Conservation (phyloP, 1,140 invertebrate species). For the Pseudomyrmex sp. region DNA sequence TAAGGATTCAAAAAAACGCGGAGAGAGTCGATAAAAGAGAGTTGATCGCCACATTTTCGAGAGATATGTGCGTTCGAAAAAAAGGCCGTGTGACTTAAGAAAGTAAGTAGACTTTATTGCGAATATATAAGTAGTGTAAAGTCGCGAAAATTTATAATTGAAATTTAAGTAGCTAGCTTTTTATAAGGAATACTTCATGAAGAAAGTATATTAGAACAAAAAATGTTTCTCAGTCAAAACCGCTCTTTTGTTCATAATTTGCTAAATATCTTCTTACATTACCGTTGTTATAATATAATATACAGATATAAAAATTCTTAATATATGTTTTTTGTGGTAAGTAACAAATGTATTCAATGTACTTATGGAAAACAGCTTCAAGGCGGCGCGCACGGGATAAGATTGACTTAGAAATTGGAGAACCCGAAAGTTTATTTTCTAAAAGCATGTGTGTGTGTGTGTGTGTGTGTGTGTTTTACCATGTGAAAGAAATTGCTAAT, state of each 20-base stretch:
- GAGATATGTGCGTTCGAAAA: not conserved
- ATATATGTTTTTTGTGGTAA: not conserved
- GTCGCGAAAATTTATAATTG: not conserved
- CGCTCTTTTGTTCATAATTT: not conserved
- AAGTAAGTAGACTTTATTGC: not conserved
- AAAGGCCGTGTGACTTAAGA: conserved; percentile 1
- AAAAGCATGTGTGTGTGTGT: not conserved
- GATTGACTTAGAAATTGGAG: not conserved
- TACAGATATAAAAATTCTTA: not conserved
- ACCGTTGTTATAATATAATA: not conserved
- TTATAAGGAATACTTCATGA: not conserved
- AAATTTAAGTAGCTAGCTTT: not conserved
- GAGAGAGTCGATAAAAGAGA: not conserved
- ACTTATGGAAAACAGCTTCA: not conserved
- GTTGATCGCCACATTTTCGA: not conserved
- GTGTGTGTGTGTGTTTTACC: too few species aligned
- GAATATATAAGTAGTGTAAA: not conserved
- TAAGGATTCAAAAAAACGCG: not conserved
- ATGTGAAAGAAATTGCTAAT: not conserved
- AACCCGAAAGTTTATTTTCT: not conserved
- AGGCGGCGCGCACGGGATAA: not conserved
- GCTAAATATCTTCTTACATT: not conserved
- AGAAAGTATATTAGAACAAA: not conserved
- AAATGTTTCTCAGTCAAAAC: not conserved
- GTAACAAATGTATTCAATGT: not conserved